A percentile compares a stretch with the other conserved stretches of the same genome.
Conservation (phyloP, 2,113 vertebrate genomes). For the Zosterops pallidus region DNA sequence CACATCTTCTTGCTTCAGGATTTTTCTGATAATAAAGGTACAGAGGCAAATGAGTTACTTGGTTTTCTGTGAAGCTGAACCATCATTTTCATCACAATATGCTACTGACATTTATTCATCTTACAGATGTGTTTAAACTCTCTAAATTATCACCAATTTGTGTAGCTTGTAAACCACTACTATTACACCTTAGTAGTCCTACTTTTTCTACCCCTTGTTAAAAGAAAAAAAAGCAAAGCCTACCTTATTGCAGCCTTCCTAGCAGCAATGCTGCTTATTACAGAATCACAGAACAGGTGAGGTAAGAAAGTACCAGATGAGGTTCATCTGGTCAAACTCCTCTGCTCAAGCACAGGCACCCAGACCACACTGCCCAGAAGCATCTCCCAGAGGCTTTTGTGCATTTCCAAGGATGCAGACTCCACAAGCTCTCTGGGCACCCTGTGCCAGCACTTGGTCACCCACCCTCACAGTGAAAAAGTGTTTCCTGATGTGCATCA, state of each 20-base stretch:
- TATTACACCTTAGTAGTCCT: neutral
- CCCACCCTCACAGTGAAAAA: neutral
- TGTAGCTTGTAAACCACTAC: accelerated
- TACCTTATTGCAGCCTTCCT: neutral
- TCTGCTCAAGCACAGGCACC: neutral
- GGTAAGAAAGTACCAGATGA: neutral
- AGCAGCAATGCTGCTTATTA: neutral
- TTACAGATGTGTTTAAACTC: neutral
- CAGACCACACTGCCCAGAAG: neutral
- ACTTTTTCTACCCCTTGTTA: neutral
- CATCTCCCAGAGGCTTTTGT: accelerated
- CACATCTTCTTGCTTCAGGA: neutral
- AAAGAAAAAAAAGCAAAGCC: neutral
- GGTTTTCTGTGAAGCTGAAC: neutral
- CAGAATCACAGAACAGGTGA: neutral
- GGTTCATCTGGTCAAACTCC: neutral
- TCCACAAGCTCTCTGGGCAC: neutral
- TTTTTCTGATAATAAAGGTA: neutral
- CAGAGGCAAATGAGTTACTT: neutral
- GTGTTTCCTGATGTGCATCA: neutral
- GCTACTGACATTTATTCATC: neutral
- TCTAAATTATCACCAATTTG: neutral
- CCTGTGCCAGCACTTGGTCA: neutral
- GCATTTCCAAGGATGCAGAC: neutral
- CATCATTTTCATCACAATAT: neutral